phyloP scores from a whole-genome alignment of 2,888 invertebrate species.

The Papilio protenor region DNA sequence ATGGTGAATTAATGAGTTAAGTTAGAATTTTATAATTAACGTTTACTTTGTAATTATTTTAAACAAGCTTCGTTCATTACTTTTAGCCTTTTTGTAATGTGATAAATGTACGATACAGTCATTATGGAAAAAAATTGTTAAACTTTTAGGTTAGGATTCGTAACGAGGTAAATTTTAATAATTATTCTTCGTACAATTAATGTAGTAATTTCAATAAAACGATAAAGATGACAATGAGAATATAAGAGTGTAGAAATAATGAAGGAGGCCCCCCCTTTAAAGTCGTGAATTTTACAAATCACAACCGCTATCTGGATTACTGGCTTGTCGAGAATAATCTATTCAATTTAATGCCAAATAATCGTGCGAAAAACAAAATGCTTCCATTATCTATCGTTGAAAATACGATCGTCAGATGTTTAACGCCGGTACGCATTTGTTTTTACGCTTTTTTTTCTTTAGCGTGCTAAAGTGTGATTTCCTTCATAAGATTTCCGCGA shows the following conservation, averaged over 20 bases:
- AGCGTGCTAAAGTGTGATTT: conserved; percentile 58
- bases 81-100: background rate
- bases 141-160: background rate
- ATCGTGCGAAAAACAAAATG: too few relatives aligned
- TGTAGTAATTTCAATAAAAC: too few relatives aligned
- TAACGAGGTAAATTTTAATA: background rate
- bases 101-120: background rate
- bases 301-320: too few relatives aligned
- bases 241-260: too few relatives aligned
- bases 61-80: background rate
- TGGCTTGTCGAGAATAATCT: too few relatives aligned
- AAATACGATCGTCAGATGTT: background rate
- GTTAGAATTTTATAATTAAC: conserved; percentile 32
- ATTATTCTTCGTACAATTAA: background rate
- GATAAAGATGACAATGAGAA: too few relatives aligned
- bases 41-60: conserved; percentile 19
- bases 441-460: background rate
- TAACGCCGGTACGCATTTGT: background rate
- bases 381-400: background rate
- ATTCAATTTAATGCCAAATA: too few relatives aligned
- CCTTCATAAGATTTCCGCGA: conserved; percentile 63
- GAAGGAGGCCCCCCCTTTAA: too few relatives aligned
- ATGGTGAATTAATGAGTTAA: conserved; percentile 35
- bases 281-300: too few relatives aligned
- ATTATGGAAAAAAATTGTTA: background rate